Evolutionary conservation across 2,888 invertebrate genomes (phyloP), one percentile per base, ranked within the genome.

Genomic region (Coelopa pilipes): DNA sequence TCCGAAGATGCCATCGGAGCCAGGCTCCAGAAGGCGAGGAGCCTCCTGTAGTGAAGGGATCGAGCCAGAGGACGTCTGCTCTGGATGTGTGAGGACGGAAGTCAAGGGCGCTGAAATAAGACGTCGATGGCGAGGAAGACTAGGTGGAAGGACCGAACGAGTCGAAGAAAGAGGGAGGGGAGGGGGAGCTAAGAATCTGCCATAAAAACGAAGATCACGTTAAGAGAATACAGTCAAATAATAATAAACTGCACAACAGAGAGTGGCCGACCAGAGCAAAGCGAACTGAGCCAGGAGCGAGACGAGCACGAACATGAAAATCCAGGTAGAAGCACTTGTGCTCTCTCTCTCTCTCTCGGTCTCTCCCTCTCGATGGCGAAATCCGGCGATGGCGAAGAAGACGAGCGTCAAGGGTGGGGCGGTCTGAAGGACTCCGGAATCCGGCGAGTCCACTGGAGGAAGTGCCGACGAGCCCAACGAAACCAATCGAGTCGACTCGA

Each of bases 211-310:
- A 45, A 66, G 50, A 67, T 55, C 67, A 55, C 67, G 67, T 45
- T 67, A 67, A 55, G 67, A 55, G 34, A 67, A 67, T 46, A 59
- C 46, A 47, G 69, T 55, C 55, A 46, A 68, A 68, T 45, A 68
- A 68, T 68, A 68, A 68, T 68, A 68, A 55, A 68, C 68, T 68
- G 68, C 55, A 68, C 68, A 55, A 57, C 59, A 59, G 69, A 69
- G 69, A 69, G 55, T 34, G 15, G 34, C 34, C 34, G 7, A 34
- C 34, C 34, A 2, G 34, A 34, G n/a, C n/a, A n/a, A n/a, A n/a
- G n/a, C n/a, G n/a, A n/a, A n/a, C n/a, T n/a, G n/a, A n/a, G n/a
- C 34, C 34, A 34, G 2, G 34, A 34, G 67, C 15, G 55, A 50
- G 53, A n/a, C 13, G 21, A 55, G 19, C 67, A 67, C 19, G 67